A percentile compares a stretch with the other conserved stretches of the same genome.
Conservation (phyloP, 2,888 invertebrate genomes). For the Caenorhabditis japonica region DNA sequence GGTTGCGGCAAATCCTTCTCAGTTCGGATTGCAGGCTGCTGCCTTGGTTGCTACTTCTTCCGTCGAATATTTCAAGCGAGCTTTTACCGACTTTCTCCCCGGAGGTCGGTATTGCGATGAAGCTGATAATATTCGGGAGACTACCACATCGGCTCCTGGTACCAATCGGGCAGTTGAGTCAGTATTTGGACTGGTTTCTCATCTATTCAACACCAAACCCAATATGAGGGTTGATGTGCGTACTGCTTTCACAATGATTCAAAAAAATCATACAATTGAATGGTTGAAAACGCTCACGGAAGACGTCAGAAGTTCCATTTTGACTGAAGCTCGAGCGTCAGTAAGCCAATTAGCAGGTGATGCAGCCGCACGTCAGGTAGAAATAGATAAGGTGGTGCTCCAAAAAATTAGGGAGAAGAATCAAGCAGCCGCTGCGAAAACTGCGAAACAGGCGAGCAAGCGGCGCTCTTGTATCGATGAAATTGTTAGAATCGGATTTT, state of each 20-base stretch:
- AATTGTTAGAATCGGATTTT: too few relatives aligned
- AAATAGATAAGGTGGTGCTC: conserved; percentile 3
- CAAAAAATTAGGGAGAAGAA: too few relatives aligned
- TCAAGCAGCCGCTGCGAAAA: too few relatives aligned
- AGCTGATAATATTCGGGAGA: neutral
- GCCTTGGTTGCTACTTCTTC: neutral
- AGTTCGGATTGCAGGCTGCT: neutral
- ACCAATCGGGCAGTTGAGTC: conserved; percentile 9
- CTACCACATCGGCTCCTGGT: neutral
- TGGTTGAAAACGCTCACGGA: neutral
- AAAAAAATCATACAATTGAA: conserved; percentile 13
- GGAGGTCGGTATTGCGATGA: conserved; percentile 5
- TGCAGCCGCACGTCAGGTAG: neutral
- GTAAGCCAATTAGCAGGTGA: neutral
- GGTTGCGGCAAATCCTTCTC: neutral
- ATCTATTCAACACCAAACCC: conserved; percentile 7
- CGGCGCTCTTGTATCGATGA: too few relatives aligned
- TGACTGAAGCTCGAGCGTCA: neutral
- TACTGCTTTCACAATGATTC: neutral
- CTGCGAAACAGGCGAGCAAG: too few relatives aligned
- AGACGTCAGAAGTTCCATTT: neutral
- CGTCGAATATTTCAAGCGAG: neutral
- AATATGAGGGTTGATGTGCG: conserved; percentile 18
- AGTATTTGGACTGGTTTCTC: conserved; percentile 6
- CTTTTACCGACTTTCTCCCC: conserved; percentile 9